phyloP scores from a whole-genome alignment of 1,140 invertebrate species.

The Bombus picipes region DNA sequence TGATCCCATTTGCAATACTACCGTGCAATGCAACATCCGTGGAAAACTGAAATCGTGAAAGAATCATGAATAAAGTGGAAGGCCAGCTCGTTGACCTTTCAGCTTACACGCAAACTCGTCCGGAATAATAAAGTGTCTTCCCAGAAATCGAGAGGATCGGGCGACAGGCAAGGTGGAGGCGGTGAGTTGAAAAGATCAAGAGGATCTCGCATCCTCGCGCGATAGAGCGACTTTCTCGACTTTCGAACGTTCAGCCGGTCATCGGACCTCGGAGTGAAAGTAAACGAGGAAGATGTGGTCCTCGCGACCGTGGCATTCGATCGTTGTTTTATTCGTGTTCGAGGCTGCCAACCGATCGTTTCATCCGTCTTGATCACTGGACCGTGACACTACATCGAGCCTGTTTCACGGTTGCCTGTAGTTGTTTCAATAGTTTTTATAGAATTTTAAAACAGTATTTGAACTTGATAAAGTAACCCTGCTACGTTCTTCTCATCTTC shows the following conservation, averaged over 20 bases:
- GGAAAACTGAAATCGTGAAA: not conserved
- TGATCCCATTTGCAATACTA: not conserved
- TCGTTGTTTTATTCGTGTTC: slow-evolving; percentile 23
- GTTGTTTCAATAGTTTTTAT: too few species aligned
- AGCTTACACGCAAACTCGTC: not conserved
- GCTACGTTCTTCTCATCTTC: too few species aligned
- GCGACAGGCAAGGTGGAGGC: not conserved
- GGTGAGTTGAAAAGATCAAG: slow-evolving; percentile 14
- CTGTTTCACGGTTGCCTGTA: not conserved
- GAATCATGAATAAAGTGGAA: not conserved
- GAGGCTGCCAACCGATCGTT: slow-evolving; percentile 13
- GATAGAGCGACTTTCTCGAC: slow-evolving; percentile 68
- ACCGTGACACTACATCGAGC: slow-evolving; percentile 2
- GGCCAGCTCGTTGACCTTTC: not conserved
- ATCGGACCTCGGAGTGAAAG: slow-evolving; percentile 71
- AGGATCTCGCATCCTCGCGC: slow-evolving; percentile 19
- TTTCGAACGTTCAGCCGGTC: slow-evolving; percentile 70
- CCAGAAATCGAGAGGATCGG: not conserved
- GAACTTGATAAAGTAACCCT: too few species aligned
- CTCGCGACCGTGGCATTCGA: slow-evolving; percentile 66
- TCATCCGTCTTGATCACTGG: slow-evolving; percentile 21
- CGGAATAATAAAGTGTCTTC: not conserved
- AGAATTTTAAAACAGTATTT: too few species aligned
- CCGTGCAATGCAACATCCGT: not conserved
- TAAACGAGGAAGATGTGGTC: slow-evolving; percentile 66